These are phyloP conservation scores for Linyphia triangularis DNA, from an alignment of 2,888 invertebrate species.

Conservation along the genomic window DNA sequence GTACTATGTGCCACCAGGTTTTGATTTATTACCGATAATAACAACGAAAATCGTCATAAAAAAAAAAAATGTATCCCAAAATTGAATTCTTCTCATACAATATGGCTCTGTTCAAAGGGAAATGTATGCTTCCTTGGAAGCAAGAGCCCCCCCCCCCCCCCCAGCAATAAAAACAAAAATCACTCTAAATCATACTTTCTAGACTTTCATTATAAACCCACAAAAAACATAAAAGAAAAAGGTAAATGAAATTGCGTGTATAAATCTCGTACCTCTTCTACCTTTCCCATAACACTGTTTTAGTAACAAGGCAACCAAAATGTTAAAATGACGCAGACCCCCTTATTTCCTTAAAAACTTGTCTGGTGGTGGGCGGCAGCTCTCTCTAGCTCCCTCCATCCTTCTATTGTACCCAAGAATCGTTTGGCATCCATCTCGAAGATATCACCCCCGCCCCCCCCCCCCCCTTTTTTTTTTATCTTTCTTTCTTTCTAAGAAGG, in stretches of 20 bases:
- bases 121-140: background rate
- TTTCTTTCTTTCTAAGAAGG: background rate
- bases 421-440: slow-evolving; percentile 63
- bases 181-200: background rate
- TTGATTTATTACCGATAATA: background rate
- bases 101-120: background rate
- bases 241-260: slow-evolving; percentile 15
- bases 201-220: slow-evolving; percentile 28
- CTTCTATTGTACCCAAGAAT: slow-evolving; percentile 46
- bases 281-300: slow-evolving; percentile 5
- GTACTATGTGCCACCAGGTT: no score
- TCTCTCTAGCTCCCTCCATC: background rate
- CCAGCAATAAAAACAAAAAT: background rate
- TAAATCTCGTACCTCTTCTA: background rate
- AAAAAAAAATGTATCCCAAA: background rate
- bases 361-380: background rate
- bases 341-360: background rate
- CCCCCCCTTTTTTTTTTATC: background rate
- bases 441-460: background rate
- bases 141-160: no score
- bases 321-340: background rate
- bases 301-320: background rate
- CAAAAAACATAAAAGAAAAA: slow-evolving; percentile 4
- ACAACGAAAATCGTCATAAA: background rate
- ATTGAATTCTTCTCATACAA: background rate